Evolutionary conservation across 2,888 invertebrate species (phyloP).

Genomic region (Cistogaster globosa): DNA sequence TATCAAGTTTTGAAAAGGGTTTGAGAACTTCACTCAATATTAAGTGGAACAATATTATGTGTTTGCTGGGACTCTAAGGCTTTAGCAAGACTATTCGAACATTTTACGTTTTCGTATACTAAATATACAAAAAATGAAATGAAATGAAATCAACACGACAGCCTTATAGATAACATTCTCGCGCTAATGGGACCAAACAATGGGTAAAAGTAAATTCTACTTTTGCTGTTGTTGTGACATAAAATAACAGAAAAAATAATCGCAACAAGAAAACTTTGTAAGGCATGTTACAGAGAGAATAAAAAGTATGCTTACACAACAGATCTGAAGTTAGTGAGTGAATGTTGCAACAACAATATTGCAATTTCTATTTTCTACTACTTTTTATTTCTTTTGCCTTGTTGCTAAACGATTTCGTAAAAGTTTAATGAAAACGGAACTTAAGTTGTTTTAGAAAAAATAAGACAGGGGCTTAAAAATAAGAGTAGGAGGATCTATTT

Average conservation of each 20-base stretch:
- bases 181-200: conserved; percentile 82
- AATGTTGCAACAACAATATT: not conserved
- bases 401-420: conserved; percentile 25
- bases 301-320: conserved; percentile 23
- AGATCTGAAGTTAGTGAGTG: not conserved
- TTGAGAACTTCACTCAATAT: too few relatives aligned
- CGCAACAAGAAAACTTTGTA: conserved; percentile 10
- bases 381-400: not conserved
- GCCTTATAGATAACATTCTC: conserved; percentile 79
- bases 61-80: not conserved
- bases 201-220: conserved; percentile 75
- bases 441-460: conserved; percentile 14
- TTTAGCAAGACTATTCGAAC: conserved; percentile 13
- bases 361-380: not conserved
- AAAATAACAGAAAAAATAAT: conserved; percentile 43
- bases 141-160: conserved; percentile 77
- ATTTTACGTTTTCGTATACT: not conserved
- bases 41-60: too few relatives aligned
- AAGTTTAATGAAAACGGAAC: conserved; percentile 26
- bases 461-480: conserved; percentile 28
- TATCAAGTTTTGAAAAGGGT: too few relatives aligned
- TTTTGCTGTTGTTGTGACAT: conserved; percentile 29
- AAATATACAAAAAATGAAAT: conserved; percentile 10
- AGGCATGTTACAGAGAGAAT: conserved; percentile 51
- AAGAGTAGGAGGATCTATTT: not conserved